Base-by-base conservation (phyloP, 2,888 invertebrate genomes). In the Euphydryas editha region DNA sequence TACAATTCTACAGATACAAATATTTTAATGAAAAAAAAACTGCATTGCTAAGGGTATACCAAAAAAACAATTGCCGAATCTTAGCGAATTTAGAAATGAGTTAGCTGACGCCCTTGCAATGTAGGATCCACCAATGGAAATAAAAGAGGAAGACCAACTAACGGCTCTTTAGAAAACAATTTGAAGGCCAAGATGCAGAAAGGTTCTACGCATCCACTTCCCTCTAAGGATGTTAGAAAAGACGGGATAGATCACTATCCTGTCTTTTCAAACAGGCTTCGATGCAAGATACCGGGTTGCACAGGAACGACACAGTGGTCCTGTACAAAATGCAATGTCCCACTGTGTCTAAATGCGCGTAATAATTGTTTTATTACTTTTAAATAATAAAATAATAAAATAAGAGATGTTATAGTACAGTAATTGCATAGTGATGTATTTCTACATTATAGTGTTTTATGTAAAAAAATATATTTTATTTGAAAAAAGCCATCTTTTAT, bases 201-300 rank as follows among this genome's bases (percentile, higher is more conserved):
- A 69, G 71, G 74, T 62, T 63, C 73, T 64, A 64, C 66, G 65
- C 71, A 70, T 70, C 73, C 74, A 67, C 59, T 75, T 68, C 76
- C 78, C 42, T 73, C 74, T 68, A 76, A 76, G 59, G 75, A 77
- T 69, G 73, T 78, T 67, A 71, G 77, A 68, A 69, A 71, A 51
- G 78, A 79, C 76, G 73, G 75, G 63, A 70, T 75, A 67, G 74
- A 75, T 70, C 77, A 78, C 73, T 78, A 75, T 76, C 75, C 77
- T 64, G 67, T 70, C 70, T 73, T 75, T 73, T 66, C 70, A 65
- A 73, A 73, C 69, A 72, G 72, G 72, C 69, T 76, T 70, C 65
- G 73, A 6, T 24, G 24, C 24, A 24, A 24, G 6, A 24, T 24
- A 24, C 24, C 24, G 2, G 6, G 6, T 24, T 24, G 24, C 24